Base-by-base conservation (phyloP, 2,797 vertebrate species). In the Discoglossus pictus region DNA sequence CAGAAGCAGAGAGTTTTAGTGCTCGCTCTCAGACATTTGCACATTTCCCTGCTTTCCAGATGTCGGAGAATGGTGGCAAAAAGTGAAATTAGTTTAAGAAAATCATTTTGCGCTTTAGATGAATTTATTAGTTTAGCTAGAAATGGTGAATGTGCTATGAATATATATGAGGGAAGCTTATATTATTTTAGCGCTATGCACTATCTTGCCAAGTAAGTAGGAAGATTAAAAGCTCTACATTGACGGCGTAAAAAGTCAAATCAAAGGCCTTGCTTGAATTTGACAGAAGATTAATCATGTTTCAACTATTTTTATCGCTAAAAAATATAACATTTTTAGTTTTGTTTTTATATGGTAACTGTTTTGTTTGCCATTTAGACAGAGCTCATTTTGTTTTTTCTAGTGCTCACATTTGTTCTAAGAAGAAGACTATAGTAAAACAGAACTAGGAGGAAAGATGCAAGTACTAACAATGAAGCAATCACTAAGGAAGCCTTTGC, bases 71-170 rank as follows among this genome's bases (percentile, higher is more conserved):
- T 44, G 69, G 73, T 56, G 76, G 80, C 53, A 77, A 83, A 84
- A 79, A 40, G 68, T 2, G 0, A 77, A 80, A 80, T 80, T 80
- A 83, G 72, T 79, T 42, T 51, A 38, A 68, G 71, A 78, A 75
- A 12, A 65, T 76, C 71, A 86, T 82, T 79, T 77, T 73, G 68
- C 79, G 74, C 77, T 82, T 81, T 78, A 76, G 80, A 82, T 74
- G 76, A 76, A 79, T 83, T 77, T 77, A 71, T 62, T 76, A 77
- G 79, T 80, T 81, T 86, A 82, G 87, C 76, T 79, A 80, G 76
- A 72, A 75, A 75, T 77, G 80, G 83, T 82, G 81, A 77, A 79
- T 68, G 74, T 79, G 80, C 67, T 75, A 74, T 75, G 80, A 81
- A 78, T 82, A 79, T 76, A 72, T 70, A 74, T 17, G 27, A 78